A percentile compares a stretch with the other conserved stretches of the same genome.
Conservation (phyloP, 2,888 invertebrate species). For the Biston betularia region DNA sequence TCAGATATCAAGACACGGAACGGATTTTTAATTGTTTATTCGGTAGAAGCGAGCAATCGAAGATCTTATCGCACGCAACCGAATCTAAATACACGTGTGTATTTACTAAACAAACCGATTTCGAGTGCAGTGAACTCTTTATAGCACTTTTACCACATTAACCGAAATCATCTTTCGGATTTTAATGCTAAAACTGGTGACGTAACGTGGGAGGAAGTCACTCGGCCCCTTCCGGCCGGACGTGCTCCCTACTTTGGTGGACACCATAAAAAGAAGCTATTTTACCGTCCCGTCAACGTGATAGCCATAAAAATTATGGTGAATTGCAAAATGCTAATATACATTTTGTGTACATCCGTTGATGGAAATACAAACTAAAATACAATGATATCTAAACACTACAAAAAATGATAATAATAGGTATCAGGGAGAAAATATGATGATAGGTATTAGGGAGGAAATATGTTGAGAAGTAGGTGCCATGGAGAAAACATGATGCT, state of each 20-base stretch:
- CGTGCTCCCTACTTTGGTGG: constrained; percentile 42
- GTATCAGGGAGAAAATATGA: background rate
- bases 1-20: constrained; percentile 6
- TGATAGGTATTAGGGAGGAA: background rate
- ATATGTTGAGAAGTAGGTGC: too few species aligned
- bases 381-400: too few species aligned
- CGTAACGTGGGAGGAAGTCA: constrained; percentile 51
- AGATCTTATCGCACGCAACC: constrained; percentile 21
- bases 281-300: constrained; percentile 22
- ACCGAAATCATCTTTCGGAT: constrained; percentile 31
- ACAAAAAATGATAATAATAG: constrained; percentile 26
- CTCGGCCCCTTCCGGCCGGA: constrained; percentile 56
- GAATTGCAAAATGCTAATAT: constrained; percentile 34
- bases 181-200: constrained; percentile 46
- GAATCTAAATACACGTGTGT: constrained; percentile 17
- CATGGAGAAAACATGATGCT: too few species aligned
- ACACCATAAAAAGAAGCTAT: constrained; percentile 39
- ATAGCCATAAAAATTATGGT: constrained; percentile 30
- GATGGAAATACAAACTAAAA: constrained; percentile 15
- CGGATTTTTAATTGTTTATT: constrained; percentile 18
- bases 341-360: constrained; percentile 33
- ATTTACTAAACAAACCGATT: constrained; percentile 29
- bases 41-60: constrained; percentile 25
- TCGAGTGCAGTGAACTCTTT: constrained; percentile 40
- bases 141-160: constrained; percentile 31